Conservation (phyloP, 2,113 vertebrate genomes). For the Peucedramus taeniatus region DNA sequence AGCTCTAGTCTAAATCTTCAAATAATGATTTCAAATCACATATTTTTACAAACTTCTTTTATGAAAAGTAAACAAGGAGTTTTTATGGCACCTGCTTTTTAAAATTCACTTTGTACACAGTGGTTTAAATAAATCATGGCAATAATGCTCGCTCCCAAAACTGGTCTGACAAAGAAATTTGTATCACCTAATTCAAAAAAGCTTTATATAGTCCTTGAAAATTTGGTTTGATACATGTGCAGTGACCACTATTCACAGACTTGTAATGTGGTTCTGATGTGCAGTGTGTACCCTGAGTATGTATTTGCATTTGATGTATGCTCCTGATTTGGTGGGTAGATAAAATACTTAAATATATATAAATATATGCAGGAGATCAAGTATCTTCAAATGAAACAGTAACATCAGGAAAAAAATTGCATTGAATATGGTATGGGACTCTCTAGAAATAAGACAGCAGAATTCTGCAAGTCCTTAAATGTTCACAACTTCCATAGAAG, state of each 20-base stretch:
- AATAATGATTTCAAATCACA: background rate
- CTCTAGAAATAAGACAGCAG: background rate
- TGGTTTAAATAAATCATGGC: background rate
- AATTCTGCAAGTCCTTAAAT: background rate
- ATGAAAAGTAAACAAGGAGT: background rate
- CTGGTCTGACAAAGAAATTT: background rate
- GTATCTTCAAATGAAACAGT: background rate
- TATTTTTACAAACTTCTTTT: background rate
- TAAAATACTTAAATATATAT: background rate
- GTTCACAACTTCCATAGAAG: background rate
- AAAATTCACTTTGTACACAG: background rate
- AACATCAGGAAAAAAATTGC: background rate
- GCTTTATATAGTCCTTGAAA: background rate
- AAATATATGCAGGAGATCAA: background rate
- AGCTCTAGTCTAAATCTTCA: background rate
- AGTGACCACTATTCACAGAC: slow-evolving; percentile 9
- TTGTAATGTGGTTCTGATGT: background rate
- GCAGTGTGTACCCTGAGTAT: background rate
- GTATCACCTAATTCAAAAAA: background rate
- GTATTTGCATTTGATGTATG: background rate
- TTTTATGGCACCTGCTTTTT: background rate
- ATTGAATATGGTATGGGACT: background rate
- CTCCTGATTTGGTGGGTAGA: slow-evolving; percentile 11
- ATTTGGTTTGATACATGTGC: background rate
- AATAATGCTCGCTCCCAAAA: background rate